Percentiles rank a stretch among this genome's conserved stretches.
Conservation (phyloP, 2,888 invertebrate genomes). For the Agonopterix subpropinquella region DNA sequence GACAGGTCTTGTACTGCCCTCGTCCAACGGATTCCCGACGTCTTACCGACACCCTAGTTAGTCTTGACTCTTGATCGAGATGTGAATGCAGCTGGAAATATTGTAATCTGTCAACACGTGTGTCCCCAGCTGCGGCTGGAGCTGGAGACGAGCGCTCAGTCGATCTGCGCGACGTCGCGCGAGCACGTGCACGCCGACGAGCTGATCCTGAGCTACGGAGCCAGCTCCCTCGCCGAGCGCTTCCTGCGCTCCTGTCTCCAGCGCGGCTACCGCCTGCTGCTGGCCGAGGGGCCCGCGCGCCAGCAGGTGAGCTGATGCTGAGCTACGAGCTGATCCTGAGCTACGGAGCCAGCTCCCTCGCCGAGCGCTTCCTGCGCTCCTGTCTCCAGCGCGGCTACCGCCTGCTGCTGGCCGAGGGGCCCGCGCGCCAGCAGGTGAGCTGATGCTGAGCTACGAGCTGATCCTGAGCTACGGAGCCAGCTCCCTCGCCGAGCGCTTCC, state of each 20-base stretch:
- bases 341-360: conserved; percentile 82
- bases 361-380: conserved; percentile 88
- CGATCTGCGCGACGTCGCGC: conserved; percentile 88
- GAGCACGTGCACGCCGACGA: conserved; percentile 95
- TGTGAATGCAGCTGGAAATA: too few species aligned
- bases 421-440: conserved; percentile 52
- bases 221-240: conserved; percentile 85
- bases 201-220: conserved; percentile 90
- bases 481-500: conserved; percentile 87
- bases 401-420: conserved; percentile 91
- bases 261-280: conserved; percentile 88
- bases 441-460: conserved; percentile 90
- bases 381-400: conserved; percentile 88
- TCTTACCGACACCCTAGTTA: too few species aligned
- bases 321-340: conserved; percentile 72
- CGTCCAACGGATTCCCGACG: too few species aligned
- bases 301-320: conserved; percentile 89
- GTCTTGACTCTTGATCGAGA: too few species aligned
- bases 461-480: conserved; percentile 90
- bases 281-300: conserved; percentile 84
- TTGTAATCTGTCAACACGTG: neutral
- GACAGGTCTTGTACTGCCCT: too few species aligned
- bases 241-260: conserved; percentile 90
- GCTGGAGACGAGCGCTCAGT: conserved; percentile 76
- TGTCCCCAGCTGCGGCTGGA: conserved; percentile 48